Percentiles rank a stretch among this genome's conserved stretches.
Evolutionary conservation across 2,888 invertebrate genomes (phyloP).

Genomic region (Stenodera caucasica): DNA sequence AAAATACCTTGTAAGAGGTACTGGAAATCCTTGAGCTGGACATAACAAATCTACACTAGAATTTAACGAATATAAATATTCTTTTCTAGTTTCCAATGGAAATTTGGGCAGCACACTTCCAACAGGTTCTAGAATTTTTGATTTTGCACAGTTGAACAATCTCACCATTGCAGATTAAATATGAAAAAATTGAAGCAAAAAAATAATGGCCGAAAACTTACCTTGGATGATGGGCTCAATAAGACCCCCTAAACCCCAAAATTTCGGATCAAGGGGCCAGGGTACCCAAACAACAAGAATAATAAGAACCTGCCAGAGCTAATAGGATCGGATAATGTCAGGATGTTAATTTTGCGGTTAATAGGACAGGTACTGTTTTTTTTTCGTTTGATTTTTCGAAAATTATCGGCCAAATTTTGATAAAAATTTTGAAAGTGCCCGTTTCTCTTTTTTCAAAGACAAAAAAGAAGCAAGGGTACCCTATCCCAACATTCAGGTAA

Average conservation of each 20-base stretch:
- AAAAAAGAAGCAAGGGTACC: slow-evolving; percentile 76
- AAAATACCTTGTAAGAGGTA: slow-evolving; percentile 61
- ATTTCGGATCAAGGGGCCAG: slow-evolving; percentile 41
- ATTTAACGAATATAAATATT: slow-evolving; percentile 59
- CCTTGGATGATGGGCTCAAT: slow-evolving; percentile 28
- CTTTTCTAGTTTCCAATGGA: slow-evolving; percentile 68
- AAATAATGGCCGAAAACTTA: slow-evolving; percentile 32
- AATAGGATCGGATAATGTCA: not conserved
- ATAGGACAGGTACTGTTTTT: slow-evolving; percentile 44
- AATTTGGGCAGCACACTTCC: slow-evolving; percentile 68
- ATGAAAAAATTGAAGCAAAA: not conserved
- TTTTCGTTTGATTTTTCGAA: slow-evolving; percentile 17
- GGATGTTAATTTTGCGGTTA: slow-evolving; percentile 26
- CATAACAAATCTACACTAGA: slow-evolving; percentile 63
- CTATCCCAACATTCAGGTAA: slow-evolving; percentile 99
- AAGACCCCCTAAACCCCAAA: slow-evolving; percentile 27
- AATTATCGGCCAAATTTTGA: slow-evolving; percentile 11
- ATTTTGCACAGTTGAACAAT: slow-evolving; percentile 8
- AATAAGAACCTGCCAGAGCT: slow-evolving; percentile 30
- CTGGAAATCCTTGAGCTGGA: slow-evolving; percentile 69
- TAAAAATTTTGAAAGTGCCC: slow-evolving; percentile 53
- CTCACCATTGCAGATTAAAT: slow-evolving; percentile 20
- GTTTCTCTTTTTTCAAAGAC: slow-evolving; percentile 34
- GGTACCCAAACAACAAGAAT: slow-evolving; percentile 48
- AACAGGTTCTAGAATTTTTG: slow-evolving; percentile 55